Conservation (phyloP, 2,113 vertebrate species). For the Climacteris rufus region DNA sequence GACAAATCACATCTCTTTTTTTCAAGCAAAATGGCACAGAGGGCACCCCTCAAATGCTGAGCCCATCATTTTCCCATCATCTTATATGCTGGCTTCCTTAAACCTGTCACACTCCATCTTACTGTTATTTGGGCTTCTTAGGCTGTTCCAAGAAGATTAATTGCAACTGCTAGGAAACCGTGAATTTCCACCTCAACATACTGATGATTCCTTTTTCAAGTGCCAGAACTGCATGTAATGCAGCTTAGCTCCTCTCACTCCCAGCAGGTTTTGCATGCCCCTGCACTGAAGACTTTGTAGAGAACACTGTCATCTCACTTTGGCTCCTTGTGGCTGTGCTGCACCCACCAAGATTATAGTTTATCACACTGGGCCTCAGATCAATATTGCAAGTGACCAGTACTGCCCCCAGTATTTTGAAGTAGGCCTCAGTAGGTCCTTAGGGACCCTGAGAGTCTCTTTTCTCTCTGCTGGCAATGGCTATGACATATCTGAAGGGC, state of each 20-base stretch:
- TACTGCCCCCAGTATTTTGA: accelerated
- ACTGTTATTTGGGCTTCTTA: not conserved
- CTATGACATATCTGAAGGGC: not conserved
- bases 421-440: not conserved
- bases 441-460: not conserved
- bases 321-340: not conserved
- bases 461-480: not conserved
- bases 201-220: not conserved
- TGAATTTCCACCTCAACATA: not conserved
- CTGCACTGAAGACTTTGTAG: not conserved
- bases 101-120: not conserved
- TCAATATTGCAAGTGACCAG: not conserved
- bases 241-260: not conserved
- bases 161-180: not conserved
- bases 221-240: not conserved
- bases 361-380: not conserved
- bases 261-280: not conserved
- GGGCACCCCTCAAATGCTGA: not conserved
- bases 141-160: not conserved
- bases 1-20: not conserved
- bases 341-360: not conserved
- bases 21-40: not conserved
- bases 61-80: not conserved
- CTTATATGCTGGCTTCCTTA: not conserved
- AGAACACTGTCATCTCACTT: not conserved